Conservation (phyloP, 2,113 vertebrate species). For the Calidris pugnax region DNA sequence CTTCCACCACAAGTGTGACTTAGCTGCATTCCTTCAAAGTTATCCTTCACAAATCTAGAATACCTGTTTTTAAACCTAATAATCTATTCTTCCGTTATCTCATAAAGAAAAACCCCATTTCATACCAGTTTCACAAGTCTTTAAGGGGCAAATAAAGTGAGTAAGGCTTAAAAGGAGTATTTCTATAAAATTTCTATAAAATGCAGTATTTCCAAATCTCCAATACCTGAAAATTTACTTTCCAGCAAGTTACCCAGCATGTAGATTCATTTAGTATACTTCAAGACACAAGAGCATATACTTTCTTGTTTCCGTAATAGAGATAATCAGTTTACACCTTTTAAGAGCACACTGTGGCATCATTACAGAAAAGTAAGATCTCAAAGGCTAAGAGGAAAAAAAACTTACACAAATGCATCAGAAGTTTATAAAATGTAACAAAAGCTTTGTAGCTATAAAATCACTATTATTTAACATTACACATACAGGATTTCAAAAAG, state of each 20-base stretch:
- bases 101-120: not conserved
- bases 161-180: not conserved
- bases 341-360: not conserved
- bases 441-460: not conserved
- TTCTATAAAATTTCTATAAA: not conserved
- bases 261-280: not conserved
- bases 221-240: not conserved
- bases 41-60: not conserved
- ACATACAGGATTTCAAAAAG: not conserved
- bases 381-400: not conserved
- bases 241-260: not conserved
- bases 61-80: not conserved
- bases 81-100: not conserved
- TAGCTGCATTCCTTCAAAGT: not conserved
- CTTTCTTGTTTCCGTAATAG: not conserved
- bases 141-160: not conserved
- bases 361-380: not conserved
- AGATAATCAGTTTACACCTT: not conserved
- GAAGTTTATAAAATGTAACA: not conserved
- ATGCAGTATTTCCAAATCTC: not conserved
- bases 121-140: not conserved
- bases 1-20: not conserved
- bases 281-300: not conserved
- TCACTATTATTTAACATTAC: not conserved
- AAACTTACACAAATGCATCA: accelerated